Conservation (phyloP, 2,113 vertebrate species). For the Spea bombifrons region DNA sequence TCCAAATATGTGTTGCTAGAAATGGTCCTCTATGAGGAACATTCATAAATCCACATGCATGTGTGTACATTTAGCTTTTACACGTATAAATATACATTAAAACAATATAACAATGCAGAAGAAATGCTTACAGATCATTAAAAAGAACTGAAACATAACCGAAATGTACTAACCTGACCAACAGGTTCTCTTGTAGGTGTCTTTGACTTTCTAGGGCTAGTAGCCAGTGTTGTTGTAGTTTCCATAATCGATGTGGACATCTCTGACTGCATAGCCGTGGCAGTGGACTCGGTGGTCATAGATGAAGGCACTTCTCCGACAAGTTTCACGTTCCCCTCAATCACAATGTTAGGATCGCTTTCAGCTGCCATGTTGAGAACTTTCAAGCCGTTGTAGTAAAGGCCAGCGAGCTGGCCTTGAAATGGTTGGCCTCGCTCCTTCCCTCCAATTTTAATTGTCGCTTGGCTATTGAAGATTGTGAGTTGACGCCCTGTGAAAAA, state of each 20-base stretch:
- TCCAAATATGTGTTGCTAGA: conserved; percentile 19
- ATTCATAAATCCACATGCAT: no score
- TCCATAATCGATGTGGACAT: conserved; percentile 96
- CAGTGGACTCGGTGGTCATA: conserved; percentile 95
- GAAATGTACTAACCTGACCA: conserved; percentile 74
- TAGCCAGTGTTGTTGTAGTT: conserved; percentile 92
- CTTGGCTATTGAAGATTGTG: conserved; percentile 99
- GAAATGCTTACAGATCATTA: no score
- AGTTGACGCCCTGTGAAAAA: conserved; percentile 96
- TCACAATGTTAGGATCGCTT: conserved; percentile 89
- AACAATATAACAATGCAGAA: no score
- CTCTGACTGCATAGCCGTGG: conserved; percentile 93
- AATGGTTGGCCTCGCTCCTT: conserved; percentile 90
- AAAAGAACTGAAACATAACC: neutral
- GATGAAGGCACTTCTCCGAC: conserved; percentile 96
- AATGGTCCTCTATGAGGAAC: no score
- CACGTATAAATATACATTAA: no score
- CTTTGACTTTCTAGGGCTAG: conserved; percentile 84
- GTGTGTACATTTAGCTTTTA: no score
- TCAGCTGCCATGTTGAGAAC: conserved; percentile 99
- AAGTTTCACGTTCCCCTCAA: conserved; percentile 94
- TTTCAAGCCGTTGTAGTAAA: conserved; percentile 99
- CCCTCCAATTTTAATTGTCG: conserved; percentile 98
- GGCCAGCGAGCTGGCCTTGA: conserved; percentile 98
- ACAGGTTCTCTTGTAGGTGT: conserved; percentile 85